Conservation (phyloP, 2,797 vertebrate genomes). For the Spinibarbus caldwelli region DNA sequence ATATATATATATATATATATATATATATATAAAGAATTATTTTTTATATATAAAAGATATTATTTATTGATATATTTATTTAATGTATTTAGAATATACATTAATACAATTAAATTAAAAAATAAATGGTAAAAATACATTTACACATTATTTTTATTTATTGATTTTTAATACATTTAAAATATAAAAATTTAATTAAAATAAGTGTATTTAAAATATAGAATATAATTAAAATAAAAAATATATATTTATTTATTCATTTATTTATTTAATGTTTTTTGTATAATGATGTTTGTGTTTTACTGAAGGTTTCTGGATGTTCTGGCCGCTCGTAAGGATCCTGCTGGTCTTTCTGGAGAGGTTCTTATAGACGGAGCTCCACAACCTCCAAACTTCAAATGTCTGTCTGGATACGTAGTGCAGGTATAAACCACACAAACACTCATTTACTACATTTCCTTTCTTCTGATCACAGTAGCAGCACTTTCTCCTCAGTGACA, state of each 20-base stretch:
- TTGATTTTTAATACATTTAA: too few relatives aligned
- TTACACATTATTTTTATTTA: too few relatives aligned
- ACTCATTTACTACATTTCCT: neutral
- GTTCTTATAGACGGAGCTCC: constrained; percentile 82
- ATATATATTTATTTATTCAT: neutral
- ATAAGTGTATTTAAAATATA: too few relatives aligned
- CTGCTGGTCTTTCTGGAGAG: constrained; percentile 78
- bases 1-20: too few relatives aligned
- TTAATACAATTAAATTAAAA: too few relatives aligned
- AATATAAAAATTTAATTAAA: too few relatives aligned
- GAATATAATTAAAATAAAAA: too few relatives aligned
- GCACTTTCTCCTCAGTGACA: neutral
- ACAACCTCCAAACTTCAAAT: constrained; percentile 85
- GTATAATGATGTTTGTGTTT: neutral
- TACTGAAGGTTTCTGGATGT: constrained; percentile 82
- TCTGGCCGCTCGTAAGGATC: constrained; percentile 84
- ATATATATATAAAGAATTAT: too few relatives aligned
- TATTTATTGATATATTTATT: too few relatives aligned
- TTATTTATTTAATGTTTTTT: neutral
- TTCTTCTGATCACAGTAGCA: neutral
- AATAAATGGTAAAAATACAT: too few relatives aligned
- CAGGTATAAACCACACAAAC: constrained; percentile 73
- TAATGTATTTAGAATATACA: too few relatives aligned
- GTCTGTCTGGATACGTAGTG: constrained; percentile 86
- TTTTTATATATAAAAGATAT: too few relatives aligned